Percentiles rank a stretch among this genome's conserved stretches.
Conservation (phyloP, 1,140 invertebrate genomes). For the Drosophila pseudoananassae region DNA sequence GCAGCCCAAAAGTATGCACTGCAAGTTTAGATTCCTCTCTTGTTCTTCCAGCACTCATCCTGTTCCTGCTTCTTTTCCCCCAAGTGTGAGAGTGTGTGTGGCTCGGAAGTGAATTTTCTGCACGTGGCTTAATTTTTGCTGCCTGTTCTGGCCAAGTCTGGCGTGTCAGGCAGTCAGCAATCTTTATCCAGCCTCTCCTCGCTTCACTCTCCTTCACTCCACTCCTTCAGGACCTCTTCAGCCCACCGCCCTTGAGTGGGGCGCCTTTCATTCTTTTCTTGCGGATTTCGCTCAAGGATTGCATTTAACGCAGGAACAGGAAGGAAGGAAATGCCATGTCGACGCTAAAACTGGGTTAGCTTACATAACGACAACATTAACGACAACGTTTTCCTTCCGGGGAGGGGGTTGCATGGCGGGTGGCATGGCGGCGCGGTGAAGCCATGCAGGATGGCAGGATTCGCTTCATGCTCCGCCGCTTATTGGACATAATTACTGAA, state of each 20-base stretch:
- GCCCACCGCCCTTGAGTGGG: conserved; percentile 1
- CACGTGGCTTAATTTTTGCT: conserved; percentile 68
- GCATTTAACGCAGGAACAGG: conserved; percentile 71
- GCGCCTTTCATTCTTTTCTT: conserved; percentile 42
- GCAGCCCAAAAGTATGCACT: conserved; percentile 58
- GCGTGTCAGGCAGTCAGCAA: conserved; percentile 62
- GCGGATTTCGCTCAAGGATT: conserved; percentile 46
- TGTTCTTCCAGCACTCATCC: conserved; percentile 17
- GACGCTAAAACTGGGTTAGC: conserved; percentile 80
- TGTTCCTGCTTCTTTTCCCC: not conserved
- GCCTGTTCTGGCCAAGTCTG: conserved; percentile 38
- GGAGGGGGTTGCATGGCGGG: not conserved
- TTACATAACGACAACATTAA: conserved; percentile 80
- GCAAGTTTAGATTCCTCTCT: conserved; percentile 56
- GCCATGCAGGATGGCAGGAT: conserved; percentile 10
- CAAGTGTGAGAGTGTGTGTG: conserved; percentile 19
- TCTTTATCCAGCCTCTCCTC: conserved; percentile 12
- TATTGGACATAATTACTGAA: conserved; percentile 82
- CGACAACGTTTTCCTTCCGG: conserved; percentile 77
- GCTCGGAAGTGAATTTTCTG: conserved; percentile 65
- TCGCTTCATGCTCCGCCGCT: conserved; percentile 69
- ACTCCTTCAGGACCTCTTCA: not conserved
- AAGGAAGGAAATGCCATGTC: conserved; percentile 80
- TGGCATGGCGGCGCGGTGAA: not conserved
- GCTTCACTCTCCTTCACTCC: not conserved